Conservation (phyloP, 1,140 invertebrate genomes). For the Ceratitis capitata region DNA sequence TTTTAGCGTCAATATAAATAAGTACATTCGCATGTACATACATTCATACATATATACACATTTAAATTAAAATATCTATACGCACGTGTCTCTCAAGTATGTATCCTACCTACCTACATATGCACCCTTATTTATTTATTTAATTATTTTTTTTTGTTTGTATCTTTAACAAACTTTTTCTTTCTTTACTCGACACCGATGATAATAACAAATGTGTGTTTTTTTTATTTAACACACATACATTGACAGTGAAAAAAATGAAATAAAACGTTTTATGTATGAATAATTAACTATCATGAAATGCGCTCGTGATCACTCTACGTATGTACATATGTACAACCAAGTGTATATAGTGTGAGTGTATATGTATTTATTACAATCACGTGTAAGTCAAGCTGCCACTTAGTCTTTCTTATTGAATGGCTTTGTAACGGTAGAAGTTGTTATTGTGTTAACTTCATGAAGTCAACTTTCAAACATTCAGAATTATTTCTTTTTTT, state of each 20-base stretch:
- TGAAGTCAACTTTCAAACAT: no score
- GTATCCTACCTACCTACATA: neutral
- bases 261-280: neutral
- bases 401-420: no score
- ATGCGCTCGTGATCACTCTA: neutral
- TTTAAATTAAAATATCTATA: no score
- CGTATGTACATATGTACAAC: neutral
- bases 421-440: no score
- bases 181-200: neutral
- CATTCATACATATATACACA: neutral
- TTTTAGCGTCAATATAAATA: no score
- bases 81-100: neutral
- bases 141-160: no score
- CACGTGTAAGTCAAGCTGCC: no score
- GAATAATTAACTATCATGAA: neutral
- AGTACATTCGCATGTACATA: neutral
- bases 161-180: neutral
- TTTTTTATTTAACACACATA: neutral
- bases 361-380: no score
- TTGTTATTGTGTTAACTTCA: no score
- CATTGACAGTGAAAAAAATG: neutral
- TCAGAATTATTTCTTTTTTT: no score
- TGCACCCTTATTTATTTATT: no score
- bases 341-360: no score
- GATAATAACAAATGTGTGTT: neutral